Conservation (phyloP, 2,797 vertebrate species). For the Nannoperca obscura region DNA sequence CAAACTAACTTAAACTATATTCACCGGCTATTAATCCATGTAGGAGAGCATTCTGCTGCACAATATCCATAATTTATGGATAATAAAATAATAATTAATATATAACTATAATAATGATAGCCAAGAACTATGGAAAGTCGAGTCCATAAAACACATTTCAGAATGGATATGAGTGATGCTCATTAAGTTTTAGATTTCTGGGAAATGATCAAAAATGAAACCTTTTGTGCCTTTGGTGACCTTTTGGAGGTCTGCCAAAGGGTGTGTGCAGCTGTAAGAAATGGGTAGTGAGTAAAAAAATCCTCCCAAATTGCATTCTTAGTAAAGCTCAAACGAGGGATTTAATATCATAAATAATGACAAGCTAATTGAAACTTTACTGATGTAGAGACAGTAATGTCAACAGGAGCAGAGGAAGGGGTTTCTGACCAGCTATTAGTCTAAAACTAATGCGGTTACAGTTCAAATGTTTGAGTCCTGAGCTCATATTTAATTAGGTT, state of each 20-base stretch:
- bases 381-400: neutral
- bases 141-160: neutral
- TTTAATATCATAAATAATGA: neutral
- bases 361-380: neutral
- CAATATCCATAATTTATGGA: neutral
- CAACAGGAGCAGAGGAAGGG: neutral
- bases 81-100: no score
- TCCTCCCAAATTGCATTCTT: neutral
- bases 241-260: slow-evolving; percentile 8
- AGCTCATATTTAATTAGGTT: neutral
- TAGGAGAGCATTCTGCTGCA: neutral
- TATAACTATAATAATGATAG: no score
- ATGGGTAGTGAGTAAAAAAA: neutral
- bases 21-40: neutral
- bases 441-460: no score
- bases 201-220: neutral
- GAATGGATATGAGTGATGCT: no score
- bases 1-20: neutral
- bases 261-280: neutral
- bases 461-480: neutral
- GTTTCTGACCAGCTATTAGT: neutral
- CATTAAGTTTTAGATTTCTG: neutral
- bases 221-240: neutral
- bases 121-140: neutral
- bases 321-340: neutral